Percentiles rank a stretch among this genome's conserved stretches.
Conservation (phyloP, 2,797 vertebrate species). For the Schizopygopsis pylzovi region DNA sequence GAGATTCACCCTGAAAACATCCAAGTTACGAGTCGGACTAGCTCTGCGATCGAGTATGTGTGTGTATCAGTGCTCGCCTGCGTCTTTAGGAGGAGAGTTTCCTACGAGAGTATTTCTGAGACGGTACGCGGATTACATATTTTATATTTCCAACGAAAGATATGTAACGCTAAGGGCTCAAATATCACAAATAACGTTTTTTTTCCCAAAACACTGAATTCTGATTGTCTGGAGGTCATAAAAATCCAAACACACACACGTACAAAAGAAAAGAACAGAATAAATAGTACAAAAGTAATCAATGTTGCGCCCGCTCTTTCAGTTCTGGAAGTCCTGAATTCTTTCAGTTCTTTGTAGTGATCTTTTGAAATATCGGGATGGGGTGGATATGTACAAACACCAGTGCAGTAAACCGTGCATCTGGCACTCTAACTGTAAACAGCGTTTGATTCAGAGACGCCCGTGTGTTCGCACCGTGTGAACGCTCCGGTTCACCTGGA, state of each 20-base stretch:
- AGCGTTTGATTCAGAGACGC: background rate
- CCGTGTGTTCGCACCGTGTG: too few species aligned
- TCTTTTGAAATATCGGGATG: background rate
- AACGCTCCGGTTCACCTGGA: constrained; percentile 4
- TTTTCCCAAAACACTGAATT: constrained; percentile 8
- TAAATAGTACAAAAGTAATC: constrained; percentile 40
- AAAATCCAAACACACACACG: background rate
- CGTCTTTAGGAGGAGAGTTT: background rate
- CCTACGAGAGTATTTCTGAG: background rate
- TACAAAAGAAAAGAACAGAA: constrained; percentile 40
- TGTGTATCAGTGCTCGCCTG: background rate
- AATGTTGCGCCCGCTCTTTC: background rate
- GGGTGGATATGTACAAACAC: constrained; percentile 6
- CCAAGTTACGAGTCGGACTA: background rate
- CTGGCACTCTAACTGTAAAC: constrained; percentile 15
- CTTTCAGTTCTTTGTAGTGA: constrained; percentile 23
- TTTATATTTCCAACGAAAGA: background rate
- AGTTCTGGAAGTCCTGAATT: constrained; percentile 17
- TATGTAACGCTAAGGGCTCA: background rate
- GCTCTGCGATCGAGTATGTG: background rate
- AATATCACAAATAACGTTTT: background rate
- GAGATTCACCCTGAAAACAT: background rate
- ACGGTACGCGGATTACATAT: background rate
- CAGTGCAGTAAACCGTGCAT: constrained; percentile 10
- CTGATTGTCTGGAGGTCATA: constrained; percentile 40